Conservation (phyloP, 1,140 invertebrate species). For the Drosophila ercepeae region DNA sequence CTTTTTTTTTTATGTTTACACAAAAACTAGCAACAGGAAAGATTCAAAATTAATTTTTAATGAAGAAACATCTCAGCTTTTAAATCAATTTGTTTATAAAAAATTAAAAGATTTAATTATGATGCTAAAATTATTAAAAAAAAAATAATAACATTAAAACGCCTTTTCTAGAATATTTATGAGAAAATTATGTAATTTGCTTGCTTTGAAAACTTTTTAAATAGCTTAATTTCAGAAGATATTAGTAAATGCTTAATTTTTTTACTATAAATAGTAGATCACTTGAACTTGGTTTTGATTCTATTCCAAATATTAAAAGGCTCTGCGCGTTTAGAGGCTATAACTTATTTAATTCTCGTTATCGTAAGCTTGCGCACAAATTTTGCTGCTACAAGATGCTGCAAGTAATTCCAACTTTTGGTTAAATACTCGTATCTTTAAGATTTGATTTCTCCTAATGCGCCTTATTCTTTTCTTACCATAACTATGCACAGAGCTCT, state of each 20-base stretch:
- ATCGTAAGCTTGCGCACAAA: neutral
- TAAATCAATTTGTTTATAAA: no score
- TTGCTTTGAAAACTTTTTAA: no score
- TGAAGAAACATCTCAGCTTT: neutral
- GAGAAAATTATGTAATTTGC: no score
- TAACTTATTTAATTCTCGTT: neutral
- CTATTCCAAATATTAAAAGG: neutral
- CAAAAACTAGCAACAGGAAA: neutral
- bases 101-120: no score
- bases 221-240: no score
- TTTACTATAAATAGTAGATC: neutral
- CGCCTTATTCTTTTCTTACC: neutral
- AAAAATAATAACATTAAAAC: neutral
- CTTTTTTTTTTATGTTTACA: neutral
- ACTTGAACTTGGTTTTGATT: neutral
- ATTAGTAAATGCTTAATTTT: no score
- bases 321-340: neutral
- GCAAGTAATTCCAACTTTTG: neutral
- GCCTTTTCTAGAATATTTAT: no score
- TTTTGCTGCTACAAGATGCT: neutral
- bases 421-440: neutral
- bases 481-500: neutral
- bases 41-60: no score
- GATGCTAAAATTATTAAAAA: neutral
- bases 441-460: neutral